These are phyloP conservation scores for Agrotis clavis DNA, from an alignment of 2,888 invertebrate species.

Conservation along the genomic window DNA sequence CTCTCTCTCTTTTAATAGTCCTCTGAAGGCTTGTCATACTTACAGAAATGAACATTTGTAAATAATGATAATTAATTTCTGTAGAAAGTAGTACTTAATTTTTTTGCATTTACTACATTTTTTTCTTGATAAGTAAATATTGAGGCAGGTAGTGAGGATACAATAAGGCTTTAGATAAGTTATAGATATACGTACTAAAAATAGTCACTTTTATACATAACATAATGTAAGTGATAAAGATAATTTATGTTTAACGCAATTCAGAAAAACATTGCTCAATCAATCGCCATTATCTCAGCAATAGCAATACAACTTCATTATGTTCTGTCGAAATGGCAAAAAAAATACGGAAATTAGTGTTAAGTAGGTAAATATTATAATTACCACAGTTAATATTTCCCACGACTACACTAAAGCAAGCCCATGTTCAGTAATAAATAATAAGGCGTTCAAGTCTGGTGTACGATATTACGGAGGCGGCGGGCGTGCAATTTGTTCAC, in stretches of 20 bases:
- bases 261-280: not conserved
- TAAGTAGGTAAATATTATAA: too few relatives aligned
- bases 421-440: conserved; percentile 77
- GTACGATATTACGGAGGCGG: conserved; percentile 75
- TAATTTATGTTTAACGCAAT: not conserved
- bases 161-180: conserved; percentile 8
- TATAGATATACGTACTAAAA: not conserved
- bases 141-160: conserved; percentile 1
- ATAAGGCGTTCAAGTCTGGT: conserved; percentile 73
- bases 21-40: not conserved
- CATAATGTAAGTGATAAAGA: not conserved
- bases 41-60: not conserved
- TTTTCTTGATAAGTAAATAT: not conserved
- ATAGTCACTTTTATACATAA: not conserved
- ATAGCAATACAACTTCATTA: not conserved
- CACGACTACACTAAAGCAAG: not conserved
- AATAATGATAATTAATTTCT: not conserved
- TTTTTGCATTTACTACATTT: not conserved
- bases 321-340: too few relatives aligned
- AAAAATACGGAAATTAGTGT: too few relatives aligned
- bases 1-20: not conserved
- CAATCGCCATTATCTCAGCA: not conserved
- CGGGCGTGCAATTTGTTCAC: conserved; percentile 84
- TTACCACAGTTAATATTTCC: not conserved
- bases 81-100: not conserved